Base-by-base conservation (phyloP, 2,113 vertebrate genomes). In the Dermatemys mawii region DNA sequence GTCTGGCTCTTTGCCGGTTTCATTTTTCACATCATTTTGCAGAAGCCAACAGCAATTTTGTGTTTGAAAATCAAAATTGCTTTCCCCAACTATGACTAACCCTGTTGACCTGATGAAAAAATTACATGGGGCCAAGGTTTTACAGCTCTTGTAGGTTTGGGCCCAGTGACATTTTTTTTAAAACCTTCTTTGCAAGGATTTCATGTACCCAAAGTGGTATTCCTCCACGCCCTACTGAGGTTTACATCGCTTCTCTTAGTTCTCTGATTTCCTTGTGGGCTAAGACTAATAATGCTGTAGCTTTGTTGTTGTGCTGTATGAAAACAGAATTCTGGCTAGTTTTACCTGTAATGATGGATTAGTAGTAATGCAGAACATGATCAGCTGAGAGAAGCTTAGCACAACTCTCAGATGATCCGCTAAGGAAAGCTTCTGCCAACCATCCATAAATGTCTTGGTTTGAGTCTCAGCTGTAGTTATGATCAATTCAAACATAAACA, bases 1-100 rank as follows among this genome's bases (percentile, higher is more conserved):
- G 38, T 54, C 82, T 95, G 91, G 81, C 88, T 86, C 21, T 35
- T 55, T 89, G 95, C 90, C 87, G 94, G 53, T 83, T 93, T 78
- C 44, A 84, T 94, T 96, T 93, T 92, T 88, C 82, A 90, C 26
- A 53, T 63, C 94, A 54, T 89, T 96, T 90, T 95, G 51, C 70
- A 88, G 89, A 60, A 94, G 82, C 19, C 67, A 92, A 93, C 82
- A 94, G 57, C 63, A 95, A 88, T 94, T 95, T 86, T 95, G 84
- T 83, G 87, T 63, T 89, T 92, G 84, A 88, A 95, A 95, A 93
- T 90, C 81, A 86, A 95, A 94, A 92, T 86, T 87, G 60, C 78
- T 88, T 92, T 93, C 90, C 70, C 78, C 60, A 92, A 53, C 35
- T 93, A 70, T 70, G 55, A 92, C 85, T 63, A 90, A n/a, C 70